Base-by-base conservation (phyloP, 92 coral and sea anemone genomes). In the Phenganax stokvisi region DNA sequence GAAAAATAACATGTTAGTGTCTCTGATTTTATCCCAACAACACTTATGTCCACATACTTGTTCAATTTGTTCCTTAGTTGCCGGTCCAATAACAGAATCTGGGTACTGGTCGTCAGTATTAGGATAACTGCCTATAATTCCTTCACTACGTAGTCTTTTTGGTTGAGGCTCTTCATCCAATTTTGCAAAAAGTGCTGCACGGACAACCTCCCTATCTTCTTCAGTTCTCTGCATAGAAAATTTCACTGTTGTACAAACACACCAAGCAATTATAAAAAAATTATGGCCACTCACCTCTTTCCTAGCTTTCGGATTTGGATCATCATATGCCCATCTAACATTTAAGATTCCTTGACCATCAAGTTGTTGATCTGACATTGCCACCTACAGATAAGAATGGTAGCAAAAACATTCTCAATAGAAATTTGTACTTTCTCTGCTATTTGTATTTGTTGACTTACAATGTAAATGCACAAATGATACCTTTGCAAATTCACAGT, bases 251-350 rank as follows among this genome's bases (percentile, higher is more conserved):
- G 51, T 61, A 12, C 30, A 55, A 55, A 12, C 15, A 54, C 9
- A 17, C 9, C 27, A 10, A 13, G 47, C 57, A 15, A 44, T 28
- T 44, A 51, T 59, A 6, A 59, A 12, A 65, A 17, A 65, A 17
- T 65, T 29, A 65, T 56, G 6, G 29, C 9, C 28, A 56, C 51
- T 76, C 76, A 93, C 98, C 92, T 90, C 84, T 67, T 84, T 91
- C 16, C 86, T 73, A 61, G 96, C 89, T 61, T 80, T 88, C 0
- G 99, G 97, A 76, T 90, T 91, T 11, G 97, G 98, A 37, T 94
- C 98, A 77, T 94, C 98, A 83, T 88, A 92, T 2, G 98, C 98
- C 98, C 98, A 94, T 73, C 98, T 84, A 55, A 94, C 91, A 82
- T 94, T 94, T 71, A 94, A 82, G 61, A 92, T 83, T 85, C 90